Base-by-base conservation (phyloP, 2,113 vertebrate species). In the Puma concolor region DNA sequence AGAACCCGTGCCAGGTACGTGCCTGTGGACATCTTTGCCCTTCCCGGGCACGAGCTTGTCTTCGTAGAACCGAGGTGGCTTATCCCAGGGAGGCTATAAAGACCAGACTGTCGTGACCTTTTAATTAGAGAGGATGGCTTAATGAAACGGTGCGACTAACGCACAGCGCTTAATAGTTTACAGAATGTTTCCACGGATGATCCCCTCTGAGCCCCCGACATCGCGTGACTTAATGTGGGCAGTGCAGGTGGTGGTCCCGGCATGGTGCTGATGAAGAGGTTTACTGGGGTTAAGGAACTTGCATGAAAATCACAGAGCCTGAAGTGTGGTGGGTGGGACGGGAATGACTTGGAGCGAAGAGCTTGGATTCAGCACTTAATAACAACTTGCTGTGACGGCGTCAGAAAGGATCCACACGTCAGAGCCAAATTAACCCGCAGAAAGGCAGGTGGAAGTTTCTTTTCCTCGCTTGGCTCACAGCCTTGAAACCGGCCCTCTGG, bases 161-260 rank as follows among this genome's bases (percentile, higher is more conserved):
- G 14, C 48, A 10, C 79, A 8, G 82, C 15, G 29, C 88, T 48
- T 5, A 16, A 7, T 1, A 16, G 93, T 19, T 29, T 1, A 31
- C 7, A 16, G 0, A 19, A 7, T 1, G 4, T 77, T 19, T 48
- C 7, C 0, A 1, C 10, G 33, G 11, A 15, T 0, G 52, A 7
- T 2, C 19, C 38, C 41, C 0, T 7, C 1, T 7, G 76, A 50
- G 52, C 12, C 17, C 38, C 3, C 31, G 1, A 0, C 7, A 0
- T 67, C 19, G 54, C 4, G 86, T 7, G 48, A 25, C 74, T 48
- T 48, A 7, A 15, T 2, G 25, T 2, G 64, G 88, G 67, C 25
- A 12, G 91, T 67, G 15, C 33, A 36, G n/a, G 77, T 7, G 63
- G 79, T 9, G 41, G 85, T 15, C 71, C 44, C 4, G 1, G 7